These are phyloP conservation scores for Phymanthus crucifer DNA, from an alignment of 92 coral and sea anemone genomes.

Conservation along the genomic window DNA sequence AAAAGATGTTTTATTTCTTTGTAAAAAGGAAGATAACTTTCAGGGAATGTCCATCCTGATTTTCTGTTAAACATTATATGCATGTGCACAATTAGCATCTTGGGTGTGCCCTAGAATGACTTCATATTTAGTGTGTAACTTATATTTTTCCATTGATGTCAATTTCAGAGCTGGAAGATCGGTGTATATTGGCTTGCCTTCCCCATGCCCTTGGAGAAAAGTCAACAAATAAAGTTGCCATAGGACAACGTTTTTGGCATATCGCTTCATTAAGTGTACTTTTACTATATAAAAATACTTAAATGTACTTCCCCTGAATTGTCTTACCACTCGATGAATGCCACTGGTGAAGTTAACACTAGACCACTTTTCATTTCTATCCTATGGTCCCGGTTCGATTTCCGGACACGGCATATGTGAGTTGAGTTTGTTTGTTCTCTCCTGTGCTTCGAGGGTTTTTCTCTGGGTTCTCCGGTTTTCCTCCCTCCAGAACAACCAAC, in stretches of 20 bases:
- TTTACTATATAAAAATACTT: background rate
- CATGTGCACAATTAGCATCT: background rate
- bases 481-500: too few relatives aligned
- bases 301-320: background rate
- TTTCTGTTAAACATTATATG: background rate
- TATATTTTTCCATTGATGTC: background rate
- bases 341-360: background rate
- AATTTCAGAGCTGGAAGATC: conserved; percentile 23
- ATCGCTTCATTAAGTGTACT: conserved; percentile 1
- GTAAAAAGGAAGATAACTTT: conserved; percentile 3
- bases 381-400: background rate
- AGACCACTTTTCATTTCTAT: background rate
- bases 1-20: background rate
- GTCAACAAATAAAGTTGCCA: conserved; percentile 3
- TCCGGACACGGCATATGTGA: too few relatives aligned
- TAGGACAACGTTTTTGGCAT: conserved; percentile 5
- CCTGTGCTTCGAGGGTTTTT: too few relatives aligned
- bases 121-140: background rate
- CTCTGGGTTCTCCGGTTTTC: too few relatives aligned
- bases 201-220: conserved; percentile 35
- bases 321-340: background rate
- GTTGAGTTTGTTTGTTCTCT: too few relatives aligned
- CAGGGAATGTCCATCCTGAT: background rate
- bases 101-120: background rate
- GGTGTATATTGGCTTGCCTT: conserved; percentile 26